phyloP scores from a whole-genome alignment of 2,888 invertebrate genomes.

The Thereva nobilitata region DNA sequence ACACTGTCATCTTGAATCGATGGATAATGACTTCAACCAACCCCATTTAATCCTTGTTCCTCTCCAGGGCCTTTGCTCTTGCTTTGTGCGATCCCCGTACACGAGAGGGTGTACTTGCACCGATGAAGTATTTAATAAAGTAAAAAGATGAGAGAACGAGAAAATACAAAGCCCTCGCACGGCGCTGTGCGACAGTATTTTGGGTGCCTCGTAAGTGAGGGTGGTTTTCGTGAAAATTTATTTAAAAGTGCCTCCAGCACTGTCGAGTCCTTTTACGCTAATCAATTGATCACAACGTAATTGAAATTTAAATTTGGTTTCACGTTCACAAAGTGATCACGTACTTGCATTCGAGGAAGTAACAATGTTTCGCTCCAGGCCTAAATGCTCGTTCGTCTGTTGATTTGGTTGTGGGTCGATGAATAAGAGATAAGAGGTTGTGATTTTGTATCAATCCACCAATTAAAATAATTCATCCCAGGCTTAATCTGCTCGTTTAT shows the following conservation, averaged over 20 bases:
- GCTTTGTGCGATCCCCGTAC: background rate
- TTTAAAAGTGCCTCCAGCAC: constrained; percentile 33
- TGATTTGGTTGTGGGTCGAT: too few relatives aligned
- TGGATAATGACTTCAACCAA: constrained; percentile 37
- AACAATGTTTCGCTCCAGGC: too few relatives aligned
- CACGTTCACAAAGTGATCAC: constrained; percentile 29
- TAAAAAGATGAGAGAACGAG: constrained; percentile 6
- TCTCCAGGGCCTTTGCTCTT: background rate
- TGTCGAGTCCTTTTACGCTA: constrained; percentile 36
- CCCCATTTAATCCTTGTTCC: constrained; percentile 20
- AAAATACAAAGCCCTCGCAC: background rate
- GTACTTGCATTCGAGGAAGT: constrained; percentile 9
- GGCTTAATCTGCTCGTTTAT: too few relatives aligned
- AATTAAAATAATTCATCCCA: too few relatives aligned
- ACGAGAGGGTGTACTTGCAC: constrained; percentile 15
- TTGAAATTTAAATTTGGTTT: constrained; percentile 37
- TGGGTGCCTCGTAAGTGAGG: too few relatives aligned
- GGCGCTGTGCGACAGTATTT: background rate
- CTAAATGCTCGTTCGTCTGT: too few relatives aligned
- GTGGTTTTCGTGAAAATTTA: constrained; percentile 11
- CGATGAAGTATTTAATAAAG: constrained; percentile 31
- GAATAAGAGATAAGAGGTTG: too few relatives aligned
- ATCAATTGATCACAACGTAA: constrained; percentile 39
- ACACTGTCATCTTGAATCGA: constrained; percentile 35
- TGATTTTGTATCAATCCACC: too few relatives aligned